Evolutionary conservation across 2,888 invertebrate species (phyloP).

Genomic region (Pristionchus entomophagus): DNA sequence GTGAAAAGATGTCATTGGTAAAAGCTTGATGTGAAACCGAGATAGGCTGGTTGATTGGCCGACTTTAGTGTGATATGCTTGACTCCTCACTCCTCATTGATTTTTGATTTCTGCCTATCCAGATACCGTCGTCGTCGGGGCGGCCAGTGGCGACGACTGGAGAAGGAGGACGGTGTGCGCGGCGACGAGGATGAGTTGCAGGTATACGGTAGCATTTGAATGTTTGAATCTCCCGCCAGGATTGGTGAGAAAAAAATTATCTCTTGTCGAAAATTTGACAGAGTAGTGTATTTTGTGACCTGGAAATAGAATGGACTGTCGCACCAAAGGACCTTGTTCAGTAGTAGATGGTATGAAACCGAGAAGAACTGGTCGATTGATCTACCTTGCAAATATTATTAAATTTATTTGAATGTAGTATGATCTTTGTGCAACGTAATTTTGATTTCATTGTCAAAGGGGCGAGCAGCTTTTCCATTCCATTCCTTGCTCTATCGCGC

Average conservation of each 20-base stretch:
- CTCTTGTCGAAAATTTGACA: neutral
- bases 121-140: conserved; percentile 66
- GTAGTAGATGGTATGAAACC: no score
- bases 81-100: neutral
- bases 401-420: no score
- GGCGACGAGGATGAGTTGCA: conserved; percentile 64
- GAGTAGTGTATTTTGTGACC: no score
- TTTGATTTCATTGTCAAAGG: neutral
- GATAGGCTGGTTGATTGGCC: neutral
- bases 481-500: conserved; percentile 16
- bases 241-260: neutral
- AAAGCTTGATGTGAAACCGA: neutral
- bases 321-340: no score
- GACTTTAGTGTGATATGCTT: no score
- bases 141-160: conserved; percentile 68
- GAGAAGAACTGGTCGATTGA: no score
- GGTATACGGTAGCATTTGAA: conserved; percentile 49
- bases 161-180: conserved; percentile 53
- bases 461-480: neutral
- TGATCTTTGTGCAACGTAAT: neutral
- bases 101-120: neutral
- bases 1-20: no score
- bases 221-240: neutral
- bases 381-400: no score
- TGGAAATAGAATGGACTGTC: no score